Evolutionary conservation across 23 tunicate species (phyloP), one percentile per base, ranked within the genome.

Genomic region (Diplosoma virens): DNA sequence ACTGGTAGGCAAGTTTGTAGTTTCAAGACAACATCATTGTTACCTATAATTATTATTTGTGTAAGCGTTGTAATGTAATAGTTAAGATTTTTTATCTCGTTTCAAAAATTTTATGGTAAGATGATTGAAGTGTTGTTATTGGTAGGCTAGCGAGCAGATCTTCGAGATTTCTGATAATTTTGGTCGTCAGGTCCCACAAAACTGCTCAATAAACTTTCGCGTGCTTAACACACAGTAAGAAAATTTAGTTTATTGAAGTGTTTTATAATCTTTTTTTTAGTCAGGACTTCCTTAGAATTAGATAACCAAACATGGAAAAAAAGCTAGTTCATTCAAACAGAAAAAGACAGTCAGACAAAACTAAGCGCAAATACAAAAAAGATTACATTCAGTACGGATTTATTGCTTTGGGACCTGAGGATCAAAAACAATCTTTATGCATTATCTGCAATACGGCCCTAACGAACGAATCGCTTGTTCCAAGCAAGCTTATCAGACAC

Each of bases 381-480:
- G 84, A 79, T 26, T 79, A 79, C 75, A 75, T 79, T 79, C 77
- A 79, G 32, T 67, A 79, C 66, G 77, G 84, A 29, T 67, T 79
- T 67, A 67, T 67, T 79, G 84, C 47, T 66, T 79, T 66, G 47
- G 77, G 84, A 67, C 64, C 84, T 22, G 84, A 79, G 28, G 77
- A 79, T 67, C 37, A 79, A 30, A 76, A 79, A 79, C 84, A 79
- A 79, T 61, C 78, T 72, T 56, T 78, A n/a, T 66, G 82, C 84
- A 79, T 67, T 79, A 79, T 79, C 84, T 79, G 84, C 84, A 47
- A 79, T 67, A 82, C 58, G 76, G 79, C 79, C 78, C 55, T 73
- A 82, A 75, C 86, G 24, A 82, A 71, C 55, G 79, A 82, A 58
- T 82, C 86, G 72, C 86, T 71, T 82, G 86, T 82, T 73, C 72